Percentiles rank a stretch among this genome's conserved stretches.
Evolutionary conservation across 53 echinoderm and acorn worm species (phyloP).

Genomic region (Pentamera pediparva): DNA sequence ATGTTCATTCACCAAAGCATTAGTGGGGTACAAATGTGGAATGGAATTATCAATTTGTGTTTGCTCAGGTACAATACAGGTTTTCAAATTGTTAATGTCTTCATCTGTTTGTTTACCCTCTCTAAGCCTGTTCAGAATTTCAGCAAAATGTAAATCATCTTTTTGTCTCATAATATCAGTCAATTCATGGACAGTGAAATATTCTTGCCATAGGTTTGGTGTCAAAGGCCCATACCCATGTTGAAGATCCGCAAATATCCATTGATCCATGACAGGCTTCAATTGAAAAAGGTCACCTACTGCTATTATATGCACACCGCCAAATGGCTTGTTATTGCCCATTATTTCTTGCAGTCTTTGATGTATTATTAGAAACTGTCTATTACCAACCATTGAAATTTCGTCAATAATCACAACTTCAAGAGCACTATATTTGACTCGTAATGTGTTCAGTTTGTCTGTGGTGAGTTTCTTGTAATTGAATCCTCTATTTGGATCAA

Average conservation of each 20-base stretch:
- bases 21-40: slow-evolving; percentile 22
- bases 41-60: background rate
- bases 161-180: slow-evolving; percentile 25
- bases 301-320: slow-evolving; percentile 15
- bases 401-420: slow-evolving; percentile 40
- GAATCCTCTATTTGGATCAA: slow-evolving; percentile 30
- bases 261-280: slow-evolving; percentile 44
- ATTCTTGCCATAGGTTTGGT: slow-evolving; percentile 5
- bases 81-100: background rate
- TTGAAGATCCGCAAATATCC: slow-evolving; percentile 25
- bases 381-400: slow-evolving; percentile 39
- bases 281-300: slow-evolving; percentile 32
- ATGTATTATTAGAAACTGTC: slow-evolving; percentile 11
- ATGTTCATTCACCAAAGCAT: slow-evolving; percentile 10
- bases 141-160: slow-evolving; percentile 29
- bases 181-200: background rate
- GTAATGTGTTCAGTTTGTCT: slow-evolving; percentile 12
- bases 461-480: slow-evolving; percentile 17
- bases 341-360: slow-evolving; percentile 5
- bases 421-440: slow-evolving; percentile 15
- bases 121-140: slow-evolving; percentile 8
- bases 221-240: slow-evolving; percentile 28
- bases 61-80: background rate
- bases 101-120: background rate
- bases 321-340: slow-evolving; percentile 14